Base-by-base conservation (phyloP, 2,888 invertebrate genomes). In the Acleris emargana region DNA sequence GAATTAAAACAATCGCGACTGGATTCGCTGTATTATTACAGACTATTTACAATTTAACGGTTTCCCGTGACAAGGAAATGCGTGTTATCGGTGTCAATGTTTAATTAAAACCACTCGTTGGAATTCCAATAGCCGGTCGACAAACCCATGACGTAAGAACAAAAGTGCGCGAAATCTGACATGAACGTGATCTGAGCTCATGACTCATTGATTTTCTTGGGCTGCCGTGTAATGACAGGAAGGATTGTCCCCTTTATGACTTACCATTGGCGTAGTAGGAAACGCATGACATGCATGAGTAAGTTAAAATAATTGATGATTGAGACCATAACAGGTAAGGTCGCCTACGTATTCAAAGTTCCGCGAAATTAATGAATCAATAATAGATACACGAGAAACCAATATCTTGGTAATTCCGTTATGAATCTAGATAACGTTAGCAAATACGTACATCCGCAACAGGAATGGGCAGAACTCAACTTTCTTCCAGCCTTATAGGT, bases 141-240 rank as follows among this genome's bases (percentile, higher is more conserved):
- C 20, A 51, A 54, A 79, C 81, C 77, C 83, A 80, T 88, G 83
- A 83, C 83, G 84, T 75, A 83, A 81, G 71, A 77, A 75, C 77
- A 88, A 90, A 90, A 89, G 80, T 91, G 90, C 91, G 90, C 89
- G 90, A 91, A 91, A 86, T 80, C 75, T 72, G 45, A 76, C 73
- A 79, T 79, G 81, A 78, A 69, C 78, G 75, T 75, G 73, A 71
- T 76, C 67, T 69, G 71, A 64, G 73, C 71, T 76, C 72, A 79
- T 90, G 89, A 91, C 77, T 89, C 89, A 90, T 78, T 71, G 72
- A 80, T 80, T 86, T 63, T 51, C 58, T 28, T 58, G 61, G 61
- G 49, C 59, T 63, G 59, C 57, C 61, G 60, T 51, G 55, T 47
- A n/a, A 58, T 45, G 55, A 61, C 60, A 55, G 49, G 22, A 52